Evolutionary conservation across 2,888 invertebrate genomes (phyloP).

Genomic region (Allophyes oxyacanthae): DNA sequence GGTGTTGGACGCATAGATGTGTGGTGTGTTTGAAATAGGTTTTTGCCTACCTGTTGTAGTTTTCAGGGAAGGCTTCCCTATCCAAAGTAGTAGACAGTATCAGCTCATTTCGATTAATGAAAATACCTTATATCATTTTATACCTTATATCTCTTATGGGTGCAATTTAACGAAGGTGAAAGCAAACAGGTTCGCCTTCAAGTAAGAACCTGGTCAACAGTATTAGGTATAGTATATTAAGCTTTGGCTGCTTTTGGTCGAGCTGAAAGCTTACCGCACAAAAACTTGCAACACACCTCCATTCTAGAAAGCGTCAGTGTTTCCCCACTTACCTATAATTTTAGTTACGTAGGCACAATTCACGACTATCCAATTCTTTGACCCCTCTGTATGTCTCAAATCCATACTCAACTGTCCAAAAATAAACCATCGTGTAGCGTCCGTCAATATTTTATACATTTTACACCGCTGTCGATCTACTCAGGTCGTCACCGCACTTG

Average conservation of each 20-base stretch:
- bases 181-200: too few relatives aligned
- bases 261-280: too few relatives aligned
- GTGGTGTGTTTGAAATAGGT: constrained; percentile 1
- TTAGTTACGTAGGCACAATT: constrained; percentile 5
- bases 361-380: constrained; percentile 8
- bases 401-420: constrained; percentile 67
- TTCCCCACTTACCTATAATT: neutral
- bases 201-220: too few relatives aligned
- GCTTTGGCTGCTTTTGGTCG: too few relatives aligned
- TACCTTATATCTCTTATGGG: neutral
- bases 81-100: too few relatives aligned
- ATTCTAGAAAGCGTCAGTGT: too few relatives aligned
- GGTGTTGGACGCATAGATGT: constrained; percentile 61
- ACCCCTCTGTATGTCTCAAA: constrained; percentile 49
- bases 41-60: constrained; percentile 46
- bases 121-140: neutral
- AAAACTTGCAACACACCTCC: too few relatives aligned
- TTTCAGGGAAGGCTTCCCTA: constrained; percentile 7
- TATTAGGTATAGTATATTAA: too few relatives aligned
- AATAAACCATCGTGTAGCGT: constrained; percentile 68
- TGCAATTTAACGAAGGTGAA: too few relatives aligned
- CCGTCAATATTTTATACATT: constrained; percentile 80
- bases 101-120: neutral
- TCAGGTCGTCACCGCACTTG: constrained; percentile 48
- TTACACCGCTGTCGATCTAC: constrained; percentile 68